These are phyloP conservation scores for Platanista minor DNA, from an alignment of 2,113 vertebrate genomes.

Conservation along the genomic window DNA sequence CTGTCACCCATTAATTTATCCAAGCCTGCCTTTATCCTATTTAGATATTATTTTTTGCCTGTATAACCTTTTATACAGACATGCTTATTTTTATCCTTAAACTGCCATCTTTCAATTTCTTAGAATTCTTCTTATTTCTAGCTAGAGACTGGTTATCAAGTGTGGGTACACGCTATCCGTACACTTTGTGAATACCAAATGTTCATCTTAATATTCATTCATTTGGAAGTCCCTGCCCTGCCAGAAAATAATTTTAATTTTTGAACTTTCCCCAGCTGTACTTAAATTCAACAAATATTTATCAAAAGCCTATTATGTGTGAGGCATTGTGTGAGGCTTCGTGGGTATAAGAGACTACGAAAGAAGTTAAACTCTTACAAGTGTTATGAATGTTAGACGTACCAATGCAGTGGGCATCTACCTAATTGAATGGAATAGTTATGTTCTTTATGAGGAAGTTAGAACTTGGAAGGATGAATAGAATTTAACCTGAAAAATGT, in stretches of 20 bases:
- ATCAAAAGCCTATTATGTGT: neutral
- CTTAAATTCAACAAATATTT: neutral
- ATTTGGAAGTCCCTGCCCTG: neutral
- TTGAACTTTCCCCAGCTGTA: neutral
- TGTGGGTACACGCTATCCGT: neutral
- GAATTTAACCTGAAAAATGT: neutral
- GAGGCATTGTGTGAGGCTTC: neutral
- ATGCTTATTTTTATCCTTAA: neutral
- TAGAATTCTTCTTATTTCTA: neutral
- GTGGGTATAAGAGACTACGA: neutral
- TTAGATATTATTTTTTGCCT: slow-evolving; percentile 35
- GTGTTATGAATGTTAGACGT: fast-evolving
- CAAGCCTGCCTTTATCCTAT: neutral
- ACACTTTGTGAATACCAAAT: neutral
- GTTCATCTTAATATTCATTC: neutral
- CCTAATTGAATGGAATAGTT: neutral
- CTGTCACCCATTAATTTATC: slow-evolving; percentile 20
- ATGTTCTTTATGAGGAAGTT: neutral
- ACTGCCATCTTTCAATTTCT: neutral
- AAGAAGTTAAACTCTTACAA: neutral
- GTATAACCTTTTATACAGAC: slow-evolving; percentile 5
- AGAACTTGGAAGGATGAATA: neutral
- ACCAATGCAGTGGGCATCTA: fast-evolving
- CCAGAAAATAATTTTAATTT: neutral
- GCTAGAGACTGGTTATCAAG: neutral